A percentile compares a stretch with the other conserved stretches of the same genome.
Conservation (phyloP, 2,888 invertebrate species). For the Timema cristinae region DNA sequence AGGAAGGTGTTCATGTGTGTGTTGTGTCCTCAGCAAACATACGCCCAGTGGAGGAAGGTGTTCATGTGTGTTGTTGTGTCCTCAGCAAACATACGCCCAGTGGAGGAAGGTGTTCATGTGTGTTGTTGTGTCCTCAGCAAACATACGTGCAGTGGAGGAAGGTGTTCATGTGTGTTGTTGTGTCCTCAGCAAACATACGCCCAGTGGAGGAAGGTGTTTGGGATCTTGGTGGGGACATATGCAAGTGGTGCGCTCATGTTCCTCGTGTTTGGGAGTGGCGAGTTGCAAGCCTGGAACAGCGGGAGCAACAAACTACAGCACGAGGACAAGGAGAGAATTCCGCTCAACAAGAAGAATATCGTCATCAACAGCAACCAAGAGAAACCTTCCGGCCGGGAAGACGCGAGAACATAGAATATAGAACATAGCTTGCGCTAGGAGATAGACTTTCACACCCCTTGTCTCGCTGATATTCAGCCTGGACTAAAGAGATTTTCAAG, state of each 20-base stretch:
- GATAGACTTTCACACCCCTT: too few relatives aligned
- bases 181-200: slow-evolving; percentile 60
- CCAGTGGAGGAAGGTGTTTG: slow-evolving; percentile 79
- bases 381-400: background rate
- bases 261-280: slow-evolving; percentile 62
- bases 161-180: background rate
- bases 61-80: too few relatives aligned
- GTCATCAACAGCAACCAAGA: slow-evolving; percentile 1
- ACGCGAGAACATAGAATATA: too few relatives aligned
- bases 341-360: slow-evolving; percentile 22
- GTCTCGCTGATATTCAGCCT: too few relatives aligned
- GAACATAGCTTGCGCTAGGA: too few relatives aligned
- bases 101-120: too few relatives aligned
- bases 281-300: slow-evolving; percentile 54
- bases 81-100: too few relatives aligned
- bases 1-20: too few relatives aligned
- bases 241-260: slow-evolving; percentile 61
- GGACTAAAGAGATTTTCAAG: too few relatives aligned
- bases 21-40: too few relatives aligned
- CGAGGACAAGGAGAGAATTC: slow-evolving; percentile 25
- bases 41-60: too few relatives aligned
- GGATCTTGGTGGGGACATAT: slow-evolving; percentile 71
- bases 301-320: slow-evolving; percentile 30
- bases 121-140: background rate
- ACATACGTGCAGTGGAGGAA: too few relatives aligned